These are phyloP conservation scores for Ptychadena robeensis DNA, from an alignment of 2,797 vertebrate genomes.

Conservation along the genomic window DNA sequence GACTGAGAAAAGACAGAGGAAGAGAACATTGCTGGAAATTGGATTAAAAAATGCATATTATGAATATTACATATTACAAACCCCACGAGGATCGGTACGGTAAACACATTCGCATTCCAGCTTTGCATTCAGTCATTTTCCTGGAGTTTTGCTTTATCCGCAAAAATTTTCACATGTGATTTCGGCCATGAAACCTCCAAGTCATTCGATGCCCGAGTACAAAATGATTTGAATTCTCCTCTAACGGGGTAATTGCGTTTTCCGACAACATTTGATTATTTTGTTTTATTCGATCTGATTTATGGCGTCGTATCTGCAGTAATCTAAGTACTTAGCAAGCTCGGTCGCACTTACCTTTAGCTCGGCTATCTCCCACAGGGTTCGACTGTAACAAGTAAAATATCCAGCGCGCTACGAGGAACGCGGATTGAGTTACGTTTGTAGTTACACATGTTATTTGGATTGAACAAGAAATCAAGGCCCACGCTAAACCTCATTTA, in stretches of 20 bases:
- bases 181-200: background rate
- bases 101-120: too few species aligned
- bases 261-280: constrained; percentile 16
- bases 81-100: too few species aligned
- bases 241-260: background rate
- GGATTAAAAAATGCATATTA: too few species aligned
- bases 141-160: background rate
- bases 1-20: too few species aligned
- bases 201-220: too few species aligned
- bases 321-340: background rate
- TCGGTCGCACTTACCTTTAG: constrained; percentile 4
- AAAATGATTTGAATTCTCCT: background rate
- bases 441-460: constrained; percentile 22
- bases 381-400: background rate
- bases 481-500: background rate
- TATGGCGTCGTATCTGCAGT: constrained; percentile 2
- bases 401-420: background rate
- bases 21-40: too few species aligned
- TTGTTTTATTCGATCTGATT: background rate
- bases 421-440: constrained; percentile 4
- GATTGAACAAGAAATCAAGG: constrained; percentile 34
- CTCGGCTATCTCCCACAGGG: background rate
- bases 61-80: too few species aligned
- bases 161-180: background rate
- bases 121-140: background rate